Percentiles rank a stretch among this genome's conserved stretches.
These are phyloP conservation scores for Melanotaenia boesemani DNA, from an alignment of 2,797 vertebrate species.

Conservation along the genomic window DNA sequence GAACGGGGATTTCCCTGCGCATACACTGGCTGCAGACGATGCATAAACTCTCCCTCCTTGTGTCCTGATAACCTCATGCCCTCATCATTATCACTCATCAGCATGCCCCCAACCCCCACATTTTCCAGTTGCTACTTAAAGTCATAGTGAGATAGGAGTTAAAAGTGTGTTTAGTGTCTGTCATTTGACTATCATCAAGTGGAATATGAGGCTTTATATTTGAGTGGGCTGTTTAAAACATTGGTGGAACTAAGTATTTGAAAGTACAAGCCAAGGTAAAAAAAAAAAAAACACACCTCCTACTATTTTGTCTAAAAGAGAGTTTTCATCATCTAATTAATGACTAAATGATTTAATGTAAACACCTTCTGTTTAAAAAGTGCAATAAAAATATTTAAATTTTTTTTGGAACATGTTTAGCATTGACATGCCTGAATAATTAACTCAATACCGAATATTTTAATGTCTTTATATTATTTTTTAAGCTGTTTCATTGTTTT, in stretches of 20 bases:
- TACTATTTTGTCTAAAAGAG: background rate
- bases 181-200: background rate
- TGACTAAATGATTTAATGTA: background rate
- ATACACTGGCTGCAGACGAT: slow-evolving; percentile 13
- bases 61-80: slow-evolving; percentile 21
- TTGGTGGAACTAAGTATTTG: background rate
- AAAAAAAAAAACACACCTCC: slow-evolving; percentile 4
- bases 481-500: background rate
- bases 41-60: background rate
- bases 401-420: background rate
- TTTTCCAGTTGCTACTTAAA: slow-evolving; percentile 20
- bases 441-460: background rate
- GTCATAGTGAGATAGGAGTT: slow-evolving; percentile 4
- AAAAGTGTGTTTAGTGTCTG: slow-evolving; percentile 9
- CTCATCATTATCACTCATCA: slow-evolving; percentile 19
- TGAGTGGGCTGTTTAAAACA: slow-evolving; percentile 2
- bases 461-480: background rate
- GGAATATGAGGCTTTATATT: background rate
- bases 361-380: background rate
- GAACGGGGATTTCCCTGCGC: slow-evolving; percentile 25
- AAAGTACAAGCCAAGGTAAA: background rate
- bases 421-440: background rate
- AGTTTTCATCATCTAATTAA: background rate
- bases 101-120: slow-evolving; percentile 18
- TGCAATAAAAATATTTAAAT: background rate